Evolutionary conservation across 2,797 vertebrate species (phyloP), one percentile per base, ranked within the genome.

Genomic region (Cyprinodon diabolis): DNA sequence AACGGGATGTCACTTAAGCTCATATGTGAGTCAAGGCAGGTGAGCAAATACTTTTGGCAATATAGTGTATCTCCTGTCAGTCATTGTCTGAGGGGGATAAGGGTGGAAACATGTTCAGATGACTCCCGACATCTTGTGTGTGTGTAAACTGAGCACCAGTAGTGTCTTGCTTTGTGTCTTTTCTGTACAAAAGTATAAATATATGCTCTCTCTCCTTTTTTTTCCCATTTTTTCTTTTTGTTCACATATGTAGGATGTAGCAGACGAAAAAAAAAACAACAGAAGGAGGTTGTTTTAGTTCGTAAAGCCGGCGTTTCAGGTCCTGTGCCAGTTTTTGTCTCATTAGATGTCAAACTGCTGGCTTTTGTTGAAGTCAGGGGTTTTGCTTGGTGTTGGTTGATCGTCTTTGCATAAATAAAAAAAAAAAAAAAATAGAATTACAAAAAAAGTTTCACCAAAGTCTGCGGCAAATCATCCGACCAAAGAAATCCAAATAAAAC

Each of bases 111-210:
- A 87, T 58, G 78, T 75, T 85, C 78, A 73, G 48, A 75, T 82
- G 86, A 86, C 74, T 74, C 91, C 87, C 85, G 87, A 93, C 92
- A 90, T 93, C 93, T 86, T 90, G 92, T 92, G 92, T 86, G 92
- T 86, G 85, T 96, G 95, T 97, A 96, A 97, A 96, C 96, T 94
- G 93, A 95, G 95, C 96, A 97, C 96, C 96, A 96, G 96, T 97
- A 96, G 96, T 95, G 95, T 96, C 96, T 95, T 91, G 94, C 86
- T 92, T 95, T 92, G 91, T 86, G 92, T 96, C 93, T 96, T 91
- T 92, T 96, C 95, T 92, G 9, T 98, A 97, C 96, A 97, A 97
- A 97, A 95, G 96, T 97, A 98, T 96, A 98, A 98, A 98, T 97
- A 97, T 95, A 95, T 96, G 95, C 92, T 96, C 93, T 96, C 88